Evolutionary conservation across 2,797 vertebrate species (phyloP), one percentile per base, ranked within the genome.

Genomic region (Alcedo atthis): DNA sequence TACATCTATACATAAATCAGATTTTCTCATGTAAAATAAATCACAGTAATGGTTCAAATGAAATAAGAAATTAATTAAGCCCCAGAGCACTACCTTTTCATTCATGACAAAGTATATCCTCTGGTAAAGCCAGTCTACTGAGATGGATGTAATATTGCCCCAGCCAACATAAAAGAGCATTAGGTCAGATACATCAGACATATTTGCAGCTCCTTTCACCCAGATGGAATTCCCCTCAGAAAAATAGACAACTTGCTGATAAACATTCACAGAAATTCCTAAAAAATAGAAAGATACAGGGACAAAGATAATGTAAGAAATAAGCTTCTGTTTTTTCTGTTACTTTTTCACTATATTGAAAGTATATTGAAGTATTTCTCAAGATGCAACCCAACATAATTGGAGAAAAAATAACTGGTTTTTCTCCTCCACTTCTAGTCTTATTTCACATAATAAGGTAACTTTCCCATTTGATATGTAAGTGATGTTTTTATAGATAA

Each of bases 61-160:
- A 82, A 85, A 46, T 46, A 81, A 66, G 33, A 90, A 55, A 89
- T 66, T 81, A 66, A 51, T 71, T 59, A 83, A 80, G 53, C 57
- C 58, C 69, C 59, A 37, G 13, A 91, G 51, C 76, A 91, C 84
- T 95, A 98, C 98, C 98, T 96, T 95, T 88, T 93, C 90, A 76
- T 95, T 93, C 96, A 98, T 98, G 86, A 98, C 93, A 93, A 98
- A 98, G 87, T 97, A 98, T 24, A 98, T 95, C 81, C 79, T 98
- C 66, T 95, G 91, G 90, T 98, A 97, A 90, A 98, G 97, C 98
- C 98, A 98, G 53, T 98, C 98, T 70, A 97, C 42, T 26, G 97
- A 98, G 85, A 98, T 93, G 49, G 97, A 98, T 3, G 78, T 96
- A 95, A 98, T 97, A 63, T 92, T 94, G n/a, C 95, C 94, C 54